Evolutionary conservation across 2,113 vertebrate genomes (phyloP).

Genomic region (Urocitellus parryii): DNA sequence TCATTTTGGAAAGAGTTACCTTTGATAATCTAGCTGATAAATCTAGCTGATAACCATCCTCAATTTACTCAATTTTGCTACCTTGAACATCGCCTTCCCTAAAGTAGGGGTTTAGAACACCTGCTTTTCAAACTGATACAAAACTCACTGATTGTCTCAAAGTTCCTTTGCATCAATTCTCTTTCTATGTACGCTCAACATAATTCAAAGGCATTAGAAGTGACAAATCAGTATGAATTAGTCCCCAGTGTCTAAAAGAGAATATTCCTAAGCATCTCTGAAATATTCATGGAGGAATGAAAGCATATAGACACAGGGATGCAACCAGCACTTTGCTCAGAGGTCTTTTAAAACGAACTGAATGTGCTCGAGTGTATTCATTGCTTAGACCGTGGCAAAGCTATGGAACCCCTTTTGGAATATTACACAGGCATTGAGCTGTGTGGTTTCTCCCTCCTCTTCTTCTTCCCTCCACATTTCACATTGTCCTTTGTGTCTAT

Average conservation of each 20-base stretch:
- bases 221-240: neutral
- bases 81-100: neutral
- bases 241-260: accelerated
- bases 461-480: neutral
- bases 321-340: neutral
- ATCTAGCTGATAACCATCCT: neutral
- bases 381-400: neutral
- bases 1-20: neutral
- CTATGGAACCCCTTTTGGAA: neutral
- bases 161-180: neutral
- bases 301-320: accelerated
- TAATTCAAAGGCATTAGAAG: neutral
- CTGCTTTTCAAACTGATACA: neutral
- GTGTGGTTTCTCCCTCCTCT: accelerated
- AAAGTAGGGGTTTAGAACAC: neutral
- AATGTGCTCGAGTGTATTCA: neutral
- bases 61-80: neutral
- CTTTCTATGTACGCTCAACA: neutral
- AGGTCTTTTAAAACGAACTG: accelerated
- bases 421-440: too few species aligned
- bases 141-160: neutral
- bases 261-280: accelerated
- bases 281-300: neutral
- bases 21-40: neutral
- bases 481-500: neutral